A percentile compares a stretch with the other conserved stretches of the same genome.
phyloP scores from a whole-genome alignment of 2,888 invertebrate genomes.

The Caprella mutica region DNA sequence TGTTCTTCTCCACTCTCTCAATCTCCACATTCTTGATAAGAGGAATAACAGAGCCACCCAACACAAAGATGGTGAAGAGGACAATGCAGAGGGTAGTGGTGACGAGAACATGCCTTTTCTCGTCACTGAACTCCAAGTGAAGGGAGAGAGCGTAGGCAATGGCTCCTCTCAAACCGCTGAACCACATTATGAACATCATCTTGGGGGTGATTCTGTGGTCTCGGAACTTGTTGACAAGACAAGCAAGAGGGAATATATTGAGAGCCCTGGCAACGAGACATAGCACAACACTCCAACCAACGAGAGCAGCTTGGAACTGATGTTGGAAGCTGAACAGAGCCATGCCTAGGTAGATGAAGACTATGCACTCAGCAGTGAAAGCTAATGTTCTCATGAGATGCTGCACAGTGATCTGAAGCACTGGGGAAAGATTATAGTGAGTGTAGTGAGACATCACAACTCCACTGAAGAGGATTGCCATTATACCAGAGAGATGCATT shows the following conservation, averaged over 20 bases:
- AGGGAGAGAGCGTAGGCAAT: conserved; percentile 95
- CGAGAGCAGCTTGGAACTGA: conserved; percentile 56
- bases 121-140: conserved; percentile 84
- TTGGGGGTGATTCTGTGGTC: conserved; percentile 95
- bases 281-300: conserved; percentile 86
- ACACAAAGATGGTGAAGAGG: conserved; percentile 82
- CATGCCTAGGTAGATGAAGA: conserved; percentile 92
- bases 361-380: conserved; percentile 62
- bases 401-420: conserved; percentile 98
- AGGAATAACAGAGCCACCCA: conserved; percentile 97
- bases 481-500: conserved; percentile 89
- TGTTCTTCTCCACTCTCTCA: conserved; percentile 48
- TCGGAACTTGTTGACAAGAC: conserved; percentile 86
- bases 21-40: conserved; percentile 80
- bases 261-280: conserved; percentile 86
- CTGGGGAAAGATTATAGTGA: conserved; percentile 92
- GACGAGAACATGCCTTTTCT: conserved; percentile 89
- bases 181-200: conserved; percentile 99
- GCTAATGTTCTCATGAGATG: conserved; percentile 95
- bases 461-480: conserved; percentile 98
- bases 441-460: conserved; percentile 99
- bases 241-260: conserved; percentile 90
- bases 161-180: conserved; percentile 88
- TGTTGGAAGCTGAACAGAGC: conserved; percentile 91
- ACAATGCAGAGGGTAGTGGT: conserved; percentile 97